A percentile compares a stretch with the other conserved stretches of the same genome.
Conservation (phyloP, 1,140 invertebrate genomes). For the Sarcophaga peregrina region DNA sequence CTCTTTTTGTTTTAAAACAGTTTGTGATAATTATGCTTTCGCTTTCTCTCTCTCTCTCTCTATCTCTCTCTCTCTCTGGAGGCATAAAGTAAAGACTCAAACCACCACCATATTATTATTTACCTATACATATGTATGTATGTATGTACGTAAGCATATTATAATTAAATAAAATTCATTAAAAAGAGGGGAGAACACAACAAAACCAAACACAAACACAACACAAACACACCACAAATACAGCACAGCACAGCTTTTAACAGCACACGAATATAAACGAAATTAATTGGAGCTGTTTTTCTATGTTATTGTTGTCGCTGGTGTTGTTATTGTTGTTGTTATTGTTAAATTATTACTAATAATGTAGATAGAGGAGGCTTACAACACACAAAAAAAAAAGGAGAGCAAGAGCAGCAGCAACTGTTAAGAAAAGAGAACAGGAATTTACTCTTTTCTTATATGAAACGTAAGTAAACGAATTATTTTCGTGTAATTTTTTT, state of each 20-base stretch:
- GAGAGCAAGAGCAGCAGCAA: neutral
- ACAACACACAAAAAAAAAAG: neutral
- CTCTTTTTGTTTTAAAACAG: neutral
- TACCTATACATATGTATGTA: constrained; percentile 11
- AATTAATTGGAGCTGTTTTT: constrained; percentile 21
- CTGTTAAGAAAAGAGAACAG: neutral
- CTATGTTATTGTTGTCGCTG: neutral
- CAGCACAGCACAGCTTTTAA: neutral
- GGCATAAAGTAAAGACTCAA: constrained; percentile 14
- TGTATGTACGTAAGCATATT: neutral
- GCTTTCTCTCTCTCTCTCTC: neutral
- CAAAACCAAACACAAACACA: neutral
- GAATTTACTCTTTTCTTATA: neutral
- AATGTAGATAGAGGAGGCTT: neutral
- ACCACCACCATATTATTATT: constrained; percentile 5
- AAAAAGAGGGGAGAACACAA: constrained; percentile 18
- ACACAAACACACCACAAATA: neutral
- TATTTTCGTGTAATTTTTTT: neutral
- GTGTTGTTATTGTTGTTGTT: neutral
- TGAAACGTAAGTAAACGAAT: neutral
- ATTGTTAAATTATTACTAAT: constrained; percentile 23
- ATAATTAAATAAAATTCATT: constrained; percentile 38
- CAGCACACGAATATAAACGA: neutral
- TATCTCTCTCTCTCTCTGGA: neutral
- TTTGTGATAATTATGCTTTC: neutral